These are phyloP conservation scores for Zaprionus ghesquierei DNA, from an alignment of 1,140 invertebrate species.

Conservation along the genomic window DNA sequence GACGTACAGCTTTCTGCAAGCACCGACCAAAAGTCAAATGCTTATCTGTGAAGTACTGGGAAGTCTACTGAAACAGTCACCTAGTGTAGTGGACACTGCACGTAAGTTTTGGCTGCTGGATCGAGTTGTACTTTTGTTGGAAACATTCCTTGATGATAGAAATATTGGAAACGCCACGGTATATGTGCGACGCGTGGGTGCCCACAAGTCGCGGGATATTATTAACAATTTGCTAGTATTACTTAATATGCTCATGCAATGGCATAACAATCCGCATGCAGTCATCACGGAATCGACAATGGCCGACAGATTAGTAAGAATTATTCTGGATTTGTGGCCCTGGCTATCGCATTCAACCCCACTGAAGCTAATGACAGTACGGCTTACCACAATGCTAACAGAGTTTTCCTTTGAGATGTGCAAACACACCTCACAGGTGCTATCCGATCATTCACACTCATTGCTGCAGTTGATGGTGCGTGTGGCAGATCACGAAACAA, in stretches of 20 bases:
- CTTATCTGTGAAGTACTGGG: slow-evolving; percentile 63
- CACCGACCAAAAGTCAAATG: slow-evolving; percentile 30
- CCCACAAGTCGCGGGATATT: slow-evolving; percentile 58
- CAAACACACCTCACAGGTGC: slow-evolving; percentile 49
- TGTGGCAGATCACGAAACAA: slow-evolving; percentile 60
- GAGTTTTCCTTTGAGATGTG: slow-evolving; percentile 73
- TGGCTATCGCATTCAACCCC: slow-evolving; percentile 64
- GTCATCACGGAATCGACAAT: slow-evolving; percentile 42
- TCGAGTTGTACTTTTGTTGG: slow-evolving; percentile 38
- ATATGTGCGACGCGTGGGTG: slow-evolving; percentile 71
- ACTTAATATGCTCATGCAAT: slow-evolving; percentile 58
- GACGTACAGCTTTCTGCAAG: slow-evolving; percentile 43
- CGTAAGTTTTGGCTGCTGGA: slow-evolving; percentile 36
- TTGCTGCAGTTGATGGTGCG: slow-evolving; percentile 65
- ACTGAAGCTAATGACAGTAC: slow-evolving; percentile 52
- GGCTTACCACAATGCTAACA: slow-evolving; percentile 55
- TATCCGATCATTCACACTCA: slow-evolving; percentile 45
- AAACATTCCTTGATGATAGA: slow-evolving; percentile 53
- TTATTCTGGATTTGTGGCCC: slow-evolving; percentile 64
- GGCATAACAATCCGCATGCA: slow-evolving; percentile 46
- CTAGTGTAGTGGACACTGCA: slow-evolving; percentile 26
- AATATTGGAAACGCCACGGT: slow-evolving; percentile 44
- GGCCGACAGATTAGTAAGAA: slow-evolving; percentile 20
- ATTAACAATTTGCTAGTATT: slow-evolving; percentile 60
- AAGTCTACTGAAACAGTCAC: slow-evolving; percentile 50